phyloP scores from a whole-genome alignment of 2,888 invertebrate species.

The Dione vanillae region DNA sequence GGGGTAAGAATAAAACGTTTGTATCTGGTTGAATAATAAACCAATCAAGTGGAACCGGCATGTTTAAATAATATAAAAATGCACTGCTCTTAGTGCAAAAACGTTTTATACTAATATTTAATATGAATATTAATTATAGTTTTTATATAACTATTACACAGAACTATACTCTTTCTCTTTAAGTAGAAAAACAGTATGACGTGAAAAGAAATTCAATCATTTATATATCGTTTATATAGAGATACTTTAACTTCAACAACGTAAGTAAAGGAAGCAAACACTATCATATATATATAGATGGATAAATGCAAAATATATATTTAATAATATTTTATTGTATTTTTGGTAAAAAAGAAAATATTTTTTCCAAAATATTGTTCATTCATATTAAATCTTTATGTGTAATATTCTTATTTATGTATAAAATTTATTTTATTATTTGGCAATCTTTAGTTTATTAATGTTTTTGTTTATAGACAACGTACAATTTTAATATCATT shows the following conservation, averaged over 20 bases:
- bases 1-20: not conserved
- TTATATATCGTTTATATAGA: not conserved
- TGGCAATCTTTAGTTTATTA: not conserved
- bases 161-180: not conserved
- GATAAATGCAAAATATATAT: no score
- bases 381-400: no score
- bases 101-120: not conserved
- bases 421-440: not conserved
- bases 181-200: not conserved
- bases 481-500: slow-evolving; percentile 31
- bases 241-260: not conserved
- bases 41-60: slow-evolving; percentile 3
- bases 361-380: no score
- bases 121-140: not conserved
- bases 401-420: no score
- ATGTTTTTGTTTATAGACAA: not conserved
- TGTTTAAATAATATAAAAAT: slow-evolving; percentile 10
- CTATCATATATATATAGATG: not conserved
- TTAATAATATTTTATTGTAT: no score
- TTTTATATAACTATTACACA: not conserved
- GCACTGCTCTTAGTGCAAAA: not conserved
- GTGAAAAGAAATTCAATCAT: not conserved
- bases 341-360: no score
- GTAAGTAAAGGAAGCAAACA: not conserved
- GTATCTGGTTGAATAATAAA: not conserved